phyloP scores from a whole-genome alignment of 2,888 invertebrate genomes.

The Dorcus hopei region DNA sequence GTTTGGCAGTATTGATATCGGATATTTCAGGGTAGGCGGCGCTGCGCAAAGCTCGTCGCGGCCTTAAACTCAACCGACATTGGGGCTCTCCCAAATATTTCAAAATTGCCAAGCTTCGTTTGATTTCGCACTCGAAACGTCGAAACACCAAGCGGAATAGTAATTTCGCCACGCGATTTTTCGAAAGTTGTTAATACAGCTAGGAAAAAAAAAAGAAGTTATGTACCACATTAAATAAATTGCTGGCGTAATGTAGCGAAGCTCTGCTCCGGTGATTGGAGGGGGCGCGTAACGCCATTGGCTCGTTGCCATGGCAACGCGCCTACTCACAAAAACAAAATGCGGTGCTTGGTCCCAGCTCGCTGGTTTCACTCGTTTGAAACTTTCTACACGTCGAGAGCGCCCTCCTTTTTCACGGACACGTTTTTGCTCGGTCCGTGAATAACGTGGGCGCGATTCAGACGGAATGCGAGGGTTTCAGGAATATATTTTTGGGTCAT shows the following conservation, averaged over 20 bases:
- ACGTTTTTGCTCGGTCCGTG: constrained; percentile 21
- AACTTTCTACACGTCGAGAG: constrained; percentile 34
- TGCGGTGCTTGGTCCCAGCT: constrained; percentile 32
- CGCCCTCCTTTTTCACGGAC: constrained; percentile 12
- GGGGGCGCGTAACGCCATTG: constrained; percentile 36
- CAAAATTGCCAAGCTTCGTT: not conserved
- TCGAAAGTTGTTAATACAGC: not conserved
- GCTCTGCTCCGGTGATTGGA: constrained; percentile 19
- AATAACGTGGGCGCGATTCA: constrained; percentile 14
- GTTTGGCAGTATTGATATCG: constrained; percentile 44
- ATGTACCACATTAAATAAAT: constrained; percentile 16
- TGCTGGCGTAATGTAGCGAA: constrained; percentile 2
- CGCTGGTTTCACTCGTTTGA: constrained; percentile 27
- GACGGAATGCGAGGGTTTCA: constrained; percentile 25
- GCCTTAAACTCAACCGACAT: not conserved
- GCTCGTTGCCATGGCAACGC: constrained; percentile 42
- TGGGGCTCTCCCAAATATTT: not conserved
- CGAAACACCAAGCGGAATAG: too few species aligned
- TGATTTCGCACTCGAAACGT: not conserved
- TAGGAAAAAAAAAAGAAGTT: not conserved
- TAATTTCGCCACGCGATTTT: not conserved
- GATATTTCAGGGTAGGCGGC: constrained; percentile 40
- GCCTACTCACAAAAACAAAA: constrained; percentile 48
- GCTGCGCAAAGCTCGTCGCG: constrained; percentile 23
- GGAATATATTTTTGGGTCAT: constrained; percentile 41